These are phyloP conservation scores for Acropternis orthonyx DNA, from an alignment of 2,797 vertebrate genomes.

Conservation along the genomic window DNA sequence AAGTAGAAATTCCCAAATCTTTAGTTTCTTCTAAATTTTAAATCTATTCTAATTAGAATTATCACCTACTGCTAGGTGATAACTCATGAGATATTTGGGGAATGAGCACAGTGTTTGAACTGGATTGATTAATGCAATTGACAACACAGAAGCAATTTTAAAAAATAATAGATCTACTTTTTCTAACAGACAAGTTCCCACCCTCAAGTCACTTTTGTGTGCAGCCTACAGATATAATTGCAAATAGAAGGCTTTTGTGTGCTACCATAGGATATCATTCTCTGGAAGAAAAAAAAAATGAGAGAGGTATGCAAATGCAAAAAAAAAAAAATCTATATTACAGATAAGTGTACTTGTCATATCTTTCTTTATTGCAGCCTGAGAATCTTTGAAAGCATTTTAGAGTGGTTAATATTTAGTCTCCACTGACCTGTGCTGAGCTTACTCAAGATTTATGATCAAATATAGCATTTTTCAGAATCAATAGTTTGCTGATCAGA, in stretches of 20 bases:
- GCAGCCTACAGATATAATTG: background rate
- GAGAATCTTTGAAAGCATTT: conserved; percentile 21
- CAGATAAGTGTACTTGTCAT: background rate
- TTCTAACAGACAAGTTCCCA: background rate
- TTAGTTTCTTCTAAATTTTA: background rate
- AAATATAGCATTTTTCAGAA: conserved; percentile 6
- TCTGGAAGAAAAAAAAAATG: background rate
- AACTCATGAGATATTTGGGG: background rate
- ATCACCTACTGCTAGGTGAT: background rate
- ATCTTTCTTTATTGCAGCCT: background rate
- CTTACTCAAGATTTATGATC: background rate
- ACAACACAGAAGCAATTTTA: background rate
- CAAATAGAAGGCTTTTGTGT: background rate
- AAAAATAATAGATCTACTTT: background rate
- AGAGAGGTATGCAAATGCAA: background rate
- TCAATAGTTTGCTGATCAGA: background rate
- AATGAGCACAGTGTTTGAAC: background rate
- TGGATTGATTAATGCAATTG: background rate
- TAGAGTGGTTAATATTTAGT: conserved; percentile 2
- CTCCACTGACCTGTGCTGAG: background rate
- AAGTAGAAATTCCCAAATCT: background rate
- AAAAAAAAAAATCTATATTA: background rate
- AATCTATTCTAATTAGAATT: background rate
- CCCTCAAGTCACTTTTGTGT: background rate
- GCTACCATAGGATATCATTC: background rate